These are phyloP conservation scores for Operophtera brumata DNA, from an alignment of 2,888 invertebrate species.

Conservation along the genomic window DNA sequence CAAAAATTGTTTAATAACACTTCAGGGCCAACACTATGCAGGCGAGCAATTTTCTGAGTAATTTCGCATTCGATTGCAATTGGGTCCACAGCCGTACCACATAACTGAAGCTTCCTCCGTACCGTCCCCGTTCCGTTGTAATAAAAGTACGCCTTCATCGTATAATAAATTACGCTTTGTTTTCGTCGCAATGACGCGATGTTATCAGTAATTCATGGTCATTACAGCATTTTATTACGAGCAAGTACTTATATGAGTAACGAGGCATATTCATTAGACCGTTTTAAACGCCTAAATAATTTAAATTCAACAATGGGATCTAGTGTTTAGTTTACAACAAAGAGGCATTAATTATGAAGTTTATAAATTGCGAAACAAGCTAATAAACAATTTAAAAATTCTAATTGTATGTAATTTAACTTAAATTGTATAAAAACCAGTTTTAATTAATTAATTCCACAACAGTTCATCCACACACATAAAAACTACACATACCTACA, in stretches of 20 bases:
- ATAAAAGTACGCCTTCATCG: neutral
- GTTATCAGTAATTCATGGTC: constrained; percentile 29
- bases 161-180: constrained; percentile 33
- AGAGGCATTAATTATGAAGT: constrained; percentile 17
- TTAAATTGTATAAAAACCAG: neutral
- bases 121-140: constrained; percentile 11
- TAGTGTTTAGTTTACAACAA: constrained; percentile 19
- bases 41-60: too few species aligned
- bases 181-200: constrained; percentile 31
- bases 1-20: too few species aligned
- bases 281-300: constrained; percentile 24
- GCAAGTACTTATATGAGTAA: constrained; percentile 23
- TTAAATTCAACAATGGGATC: constrained; percentile 22
- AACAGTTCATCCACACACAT: too few species aligned
- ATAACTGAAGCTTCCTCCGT: neutral
- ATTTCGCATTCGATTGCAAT: too few species aligned
- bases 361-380: constrained; percentile 14
- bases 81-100: too few species aligned
- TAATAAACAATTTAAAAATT: constrained; percentile 17
- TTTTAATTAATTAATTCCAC: too few species aligned
- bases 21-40: too few species aligned
- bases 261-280: constrained; percentile 27
- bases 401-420: neutral
- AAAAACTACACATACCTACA: too few species aligned
- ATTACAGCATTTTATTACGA: constrained; percentile 24